Conservation (phyloP, 2,888 invertebrate genomes). For the Lutraria lutraria region DNA sequence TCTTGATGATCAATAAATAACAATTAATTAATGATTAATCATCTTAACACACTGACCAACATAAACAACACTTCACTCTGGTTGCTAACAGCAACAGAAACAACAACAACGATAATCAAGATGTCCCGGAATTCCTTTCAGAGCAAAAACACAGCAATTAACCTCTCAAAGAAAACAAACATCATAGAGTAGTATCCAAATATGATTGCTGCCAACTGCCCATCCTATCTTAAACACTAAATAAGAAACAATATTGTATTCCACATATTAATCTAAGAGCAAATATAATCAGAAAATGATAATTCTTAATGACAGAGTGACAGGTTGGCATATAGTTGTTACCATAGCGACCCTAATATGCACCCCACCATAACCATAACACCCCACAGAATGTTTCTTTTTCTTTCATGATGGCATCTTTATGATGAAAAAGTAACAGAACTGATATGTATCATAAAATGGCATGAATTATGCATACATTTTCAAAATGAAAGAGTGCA, state of each 20-base stretch:
- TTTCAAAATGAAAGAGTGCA: too few species aligned
- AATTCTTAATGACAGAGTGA: not conserved
- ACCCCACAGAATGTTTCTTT: too few species aligned
- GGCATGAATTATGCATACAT: too few species aligned
- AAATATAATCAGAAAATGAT: slow-evolving; percentile 12
- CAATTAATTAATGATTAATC: not conserved
- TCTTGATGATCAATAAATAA: too few species aligned
- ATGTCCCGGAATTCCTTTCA: not conserved
- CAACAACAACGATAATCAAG: not conserved
- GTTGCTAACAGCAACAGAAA: not conserved
- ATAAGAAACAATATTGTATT: slow-evolving; percentile 2
- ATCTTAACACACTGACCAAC: not conserved
- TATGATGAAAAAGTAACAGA: too few species aligned
- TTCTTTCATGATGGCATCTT: too few species aligned
- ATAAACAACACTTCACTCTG: not conserved
- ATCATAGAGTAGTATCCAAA: not conserved
- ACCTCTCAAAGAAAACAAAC: not conserved
- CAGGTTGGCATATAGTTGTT: not conserved
- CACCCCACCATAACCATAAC: too few species aligned
- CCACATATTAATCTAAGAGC: not conserved
- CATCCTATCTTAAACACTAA: slow-evolving; percentile 7
- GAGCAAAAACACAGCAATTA: slow-evolving; percentile 6
- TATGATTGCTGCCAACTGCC: not conserved
- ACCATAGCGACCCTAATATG: not conserved
- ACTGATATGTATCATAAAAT: too few species aligned